Evolutionary conservation across 2,797 vertebrate genomes (phyloP).

Genomic region (Dermochelys coriacea): DNA sequence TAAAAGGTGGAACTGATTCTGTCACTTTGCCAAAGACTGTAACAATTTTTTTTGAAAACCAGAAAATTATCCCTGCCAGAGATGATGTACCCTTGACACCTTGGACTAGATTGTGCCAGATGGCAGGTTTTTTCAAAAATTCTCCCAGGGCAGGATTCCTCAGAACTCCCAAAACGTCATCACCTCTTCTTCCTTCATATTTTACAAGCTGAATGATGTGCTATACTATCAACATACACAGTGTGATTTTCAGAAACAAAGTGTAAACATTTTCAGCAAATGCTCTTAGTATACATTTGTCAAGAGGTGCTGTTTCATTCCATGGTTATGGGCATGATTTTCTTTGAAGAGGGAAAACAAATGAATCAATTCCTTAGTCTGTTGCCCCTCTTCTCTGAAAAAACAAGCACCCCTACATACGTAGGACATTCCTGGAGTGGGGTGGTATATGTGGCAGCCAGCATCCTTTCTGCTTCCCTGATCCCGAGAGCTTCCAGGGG

Average conservation of each 20-base stretch:
- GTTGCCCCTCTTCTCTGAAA: constrained; percentile 22
- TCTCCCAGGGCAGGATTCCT: neutral
- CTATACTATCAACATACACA: neutral
- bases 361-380: neutral
- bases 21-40: neutral
- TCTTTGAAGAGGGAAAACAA: constrained; percentile 64
- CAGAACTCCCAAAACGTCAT: constrained; percentile 52
- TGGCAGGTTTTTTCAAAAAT: constrained; percentile 4
- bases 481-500: neutral
- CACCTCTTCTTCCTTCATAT: constrained; percentile 70
- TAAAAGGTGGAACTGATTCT: neutral
- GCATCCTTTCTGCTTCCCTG: neutral
- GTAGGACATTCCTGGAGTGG: neutral
- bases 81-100: neutral
- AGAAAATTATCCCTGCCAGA: neutral
- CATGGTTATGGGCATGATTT: constrained; percentile 29
- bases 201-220: constrained; percentile 1
- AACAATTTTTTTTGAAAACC: neutral
- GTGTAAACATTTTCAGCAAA: constrained; percentile 52
- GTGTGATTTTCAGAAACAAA: neutral
- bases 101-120: neutral
- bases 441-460: neutral
- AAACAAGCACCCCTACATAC: neutral
- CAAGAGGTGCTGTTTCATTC: constrained; percentile 65
- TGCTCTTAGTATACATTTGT: constrained; percentile 67